Conservation (phyloP, 2,113 vertebrate species). For the Epinephelus fuscoguttatus region DNA sequence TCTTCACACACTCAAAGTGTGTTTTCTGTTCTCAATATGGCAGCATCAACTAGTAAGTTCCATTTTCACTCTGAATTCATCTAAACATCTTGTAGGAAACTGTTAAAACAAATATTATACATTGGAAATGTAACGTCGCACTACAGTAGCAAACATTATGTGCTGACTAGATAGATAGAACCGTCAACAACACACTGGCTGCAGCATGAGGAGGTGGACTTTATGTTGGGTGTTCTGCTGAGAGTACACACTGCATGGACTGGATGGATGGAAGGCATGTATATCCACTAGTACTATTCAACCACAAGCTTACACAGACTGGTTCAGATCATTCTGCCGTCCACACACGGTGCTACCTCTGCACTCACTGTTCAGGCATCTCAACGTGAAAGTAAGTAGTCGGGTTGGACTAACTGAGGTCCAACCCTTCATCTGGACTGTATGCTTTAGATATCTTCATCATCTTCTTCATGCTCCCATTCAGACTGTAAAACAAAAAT, state of each 20-base stretch:
- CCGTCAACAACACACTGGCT: not conserved
- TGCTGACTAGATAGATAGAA: slow-evolving; percentile 17
- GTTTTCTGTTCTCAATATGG: not conserved
- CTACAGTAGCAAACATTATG: slow-evolving; percentile 28
- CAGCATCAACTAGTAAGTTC: not conserved
- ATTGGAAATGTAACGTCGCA: slow-evolving; percentile 21
- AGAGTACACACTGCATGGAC: not conserved
- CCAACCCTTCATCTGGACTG: slow-evolving; percentile 10
- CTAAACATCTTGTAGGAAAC: not conserved
- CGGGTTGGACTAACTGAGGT: not conserved
- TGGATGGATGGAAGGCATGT: slow-evolving; percentile 30
- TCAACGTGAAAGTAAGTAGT: not conserved
- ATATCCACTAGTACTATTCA: slow-evolving; percentile 20
- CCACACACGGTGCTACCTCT: not conserved
- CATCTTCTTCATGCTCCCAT: slow-evolving; percentile 12
- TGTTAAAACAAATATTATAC: slow-evolving; percentile 11
- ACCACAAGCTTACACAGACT: slow-evolving; percentile 48
- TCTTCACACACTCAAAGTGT: not conserved
- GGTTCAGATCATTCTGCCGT: slow-evolving; percentile 7
- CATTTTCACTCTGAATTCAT: slow-evolving; percentile 9
- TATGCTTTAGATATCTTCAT: slow-evolving; percentile 1
- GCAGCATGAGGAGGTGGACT: slow-evolving; percentile 1
- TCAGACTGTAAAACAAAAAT: slow-evolving; percentile 21
- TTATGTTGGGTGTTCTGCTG: not conserved
- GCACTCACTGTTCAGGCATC: slow-evolving; percentile 7